These are phyloP conservation scores for Lycopodina hypogea DNA, from an alignment of 37 sponge, comb jelly and placozoan species.

Conservation along the genomic window DNA sequence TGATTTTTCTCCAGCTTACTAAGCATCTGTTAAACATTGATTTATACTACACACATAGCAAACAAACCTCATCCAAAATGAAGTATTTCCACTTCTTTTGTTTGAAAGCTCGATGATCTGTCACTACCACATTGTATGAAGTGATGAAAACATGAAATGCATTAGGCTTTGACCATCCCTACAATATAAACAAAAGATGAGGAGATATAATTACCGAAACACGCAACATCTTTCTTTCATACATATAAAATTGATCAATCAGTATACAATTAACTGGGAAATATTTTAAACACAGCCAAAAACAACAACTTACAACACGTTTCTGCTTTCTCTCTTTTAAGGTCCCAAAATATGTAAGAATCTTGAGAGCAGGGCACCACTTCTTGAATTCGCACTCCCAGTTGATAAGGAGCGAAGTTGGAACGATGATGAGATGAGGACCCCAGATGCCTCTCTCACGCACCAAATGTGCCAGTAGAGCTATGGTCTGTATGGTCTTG, in stretches of 20 bases:
- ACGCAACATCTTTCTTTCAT: too few species aligned
- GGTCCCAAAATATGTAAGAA: conserved; percentile 95
- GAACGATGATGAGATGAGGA: conserved; percentile 97
- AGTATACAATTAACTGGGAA: too few species aligned
- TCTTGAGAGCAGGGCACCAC: conserved; percentile 99
- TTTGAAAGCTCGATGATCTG: conserved; percentile 87
- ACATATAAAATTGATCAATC: too few species aligned
- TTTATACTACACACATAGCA: too few species aligned
- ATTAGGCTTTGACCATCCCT: conserved; percentile 95
- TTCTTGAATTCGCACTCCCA: conserved; percentile 99
- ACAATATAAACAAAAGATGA: not conserved
- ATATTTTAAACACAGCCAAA: too few species aligned
- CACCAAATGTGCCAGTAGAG: conserved; percentile 92
- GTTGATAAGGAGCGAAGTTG: conserved; percentile 95
- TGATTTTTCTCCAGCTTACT: too few species aligned
- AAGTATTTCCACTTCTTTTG: conserved; percentile 96
- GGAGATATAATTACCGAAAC: too few species aligned
- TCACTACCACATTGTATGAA: conserved; percentile 95
- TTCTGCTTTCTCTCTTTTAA: conserved; percentile 92
- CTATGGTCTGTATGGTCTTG: conserved; percentile 89
- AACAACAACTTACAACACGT: conserved; percentile 61
- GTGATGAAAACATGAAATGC: conserved; percentile 99
- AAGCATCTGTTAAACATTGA: too few species aligned
- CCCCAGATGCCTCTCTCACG: conserved; percentile 93
- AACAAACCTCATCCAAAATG: conserved; percentile 86